Evolutionary conservation across 2,113 vertebrate genomes (phyloP), one percentile per base, ranked within the genome.

Genomic region (Pseudonaja textilis): DNA sequence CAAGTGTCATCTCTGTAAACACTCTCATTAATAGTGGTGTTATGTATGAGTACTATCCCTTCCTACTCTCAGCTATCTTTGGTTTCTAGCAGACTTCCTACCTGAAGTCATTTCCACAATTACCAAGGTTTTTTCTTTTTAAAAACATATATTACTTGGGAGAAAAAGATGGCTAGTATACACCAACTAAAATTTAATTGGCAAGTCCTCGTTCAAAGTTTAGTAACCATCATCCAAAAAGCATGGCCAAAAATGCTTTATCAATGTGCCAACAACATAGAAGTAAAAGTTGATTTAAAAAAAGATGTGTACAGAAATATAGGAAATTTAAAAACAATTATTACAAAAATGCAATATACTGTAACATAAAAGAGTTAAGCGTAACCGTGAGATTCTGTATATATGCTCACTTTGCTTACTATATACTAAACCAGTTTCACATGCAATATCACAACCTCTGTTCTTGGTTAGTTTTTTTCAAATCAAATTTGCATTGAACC

Each of bases 11-110:
- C 34, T 95, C 94, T 57, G 89, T 94, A 94, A 93, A 93, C 91
- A 64, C 93, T 91, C 88, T 93, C 87, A 94, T 96, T 96, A 90
- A 93, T 93, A 95, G 9, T 22, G 93, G 45, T 91, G 91, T 93
- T 42, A 29, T 91, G 42, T 92, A 61, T 74, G 92, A 39, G 93
- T 29, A n/a, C 22, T 0, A 47, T 92, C 52, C 45, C 89, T 91
- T 59, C 87, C 90, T 89, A 92, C 87, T 92, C 91, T 95, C 87
- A 93, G 54, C 91, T 92, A 92, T 14, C 64, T 89, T 23, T n/a
- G 87, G 95, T 34, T 16, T 29, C 29, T 69, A 69, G 14, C 12
- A 69, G 64, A 92, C 94, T 61, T 56, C 6, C 34, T 23, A 81
- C 22, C 34, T 81, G 61, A 10, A 74, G 3, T 3, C 55, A 93